Percentiles rank a stretch among this genome's conserved stretches.
These are phyloP conservation scores for Elymnias hypermnestra DNA, from an alignment of 1,140 invertebrate species.

Conservation along the genomic window DNA sequence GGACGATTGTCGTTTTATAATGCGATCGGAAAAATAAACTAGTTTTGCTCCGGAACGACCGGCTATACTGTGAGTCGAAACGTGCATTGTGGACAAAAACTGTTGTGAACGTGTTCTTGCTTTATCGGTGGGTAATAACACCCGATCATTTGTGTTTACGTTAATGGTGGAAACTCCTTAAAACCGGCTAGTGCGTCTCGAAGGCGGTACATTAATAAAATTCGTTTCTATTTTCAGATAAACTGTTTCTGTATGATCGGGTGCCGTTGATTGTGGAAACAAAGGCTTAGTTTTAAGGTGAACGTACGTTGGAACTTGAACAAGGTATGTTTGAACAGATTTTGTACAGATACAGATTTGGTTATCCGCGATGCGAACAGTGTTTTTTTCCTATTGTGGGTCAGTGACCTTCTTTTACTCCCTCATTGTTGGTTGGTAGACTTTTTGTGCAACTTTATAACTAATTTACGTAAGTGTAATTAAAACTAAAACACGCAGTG, in stretches of 20 bases:
- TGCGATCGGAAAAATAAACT: conserved; percentile 63
- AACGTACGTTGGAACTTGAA: conserved; percentile 44
- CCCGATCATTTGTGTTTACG: conserved; percentile 55
- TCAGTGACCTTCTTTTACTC: conserved; percentile 53
- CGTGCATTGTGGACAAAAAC: conserved; percentile 60
- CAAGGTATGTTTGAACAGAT: conserved; percentile 55
- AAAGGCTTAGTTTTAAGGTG: conserved; percentile 66
- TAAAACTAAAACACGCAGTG: conserved; percentile 26
- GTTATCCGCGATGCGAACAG: conserved; percentile 24
- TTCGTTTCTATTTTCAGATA: conserved; percentile 72
- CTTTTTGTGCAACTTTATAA: conserved; percentile 42
- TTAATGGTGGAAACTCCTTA: conserved; percentile 45
- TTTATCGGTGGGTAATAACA: conserved; percentile 57
- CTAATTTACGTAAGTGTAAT: conserved; percentile 57
- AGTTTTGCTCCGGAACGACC: conserved; percentile 60
- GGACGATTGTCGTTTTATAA: conserved; percentile 35
- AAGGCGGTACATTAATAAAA: conserved; percentile 57
- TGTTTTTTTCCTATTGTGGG: conserved; percentile 52
- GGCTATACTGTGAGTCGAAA: conserved; percentile 43
- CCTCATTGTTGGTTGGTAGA: conserved; percentile 15
- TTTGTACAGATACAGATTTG: conserved; percentile 29
- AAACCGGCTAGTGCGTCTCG: conserved; percentile 48
- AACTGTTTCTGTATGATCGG: conserved; percentile 64
- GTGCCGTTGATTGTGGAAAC: conserved; percentile 62
- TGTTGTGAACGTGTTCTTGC: conserved; percentile 44